A percentile compares a stretch with the other conserved stretches of the same genome.
phyloP scores from a whole-genome alignment of 2,797 vertebrate species.

The Crax fasciolata region DNA sequence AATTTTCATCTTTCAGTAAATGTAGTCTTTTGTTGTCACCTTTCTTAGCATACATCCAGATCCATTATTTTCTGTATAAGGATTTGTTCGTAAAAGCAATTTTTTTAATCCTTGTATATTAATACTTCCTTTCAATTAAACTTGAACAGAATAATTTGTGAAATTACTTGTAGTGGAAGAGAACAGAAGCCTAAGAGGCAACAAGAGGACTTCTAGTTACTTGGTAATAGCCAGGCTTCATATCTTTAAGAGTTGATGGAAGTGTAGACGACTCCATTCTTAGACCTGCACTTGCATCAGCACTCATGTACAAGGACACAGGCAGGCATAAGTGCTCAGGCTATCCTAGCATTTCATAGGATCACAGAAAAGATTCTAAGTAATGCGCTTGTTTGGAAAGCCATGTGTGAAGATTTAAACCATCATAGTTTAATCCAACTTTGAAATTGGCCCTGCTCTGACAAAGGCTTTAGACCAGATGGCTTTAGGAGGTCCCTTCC shows the following conservation, averaged over 20 bases:
- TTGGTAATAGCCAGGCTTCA: neutral
- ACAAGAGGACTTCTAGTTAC: neutral
- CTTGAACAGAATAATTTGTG: neutral
- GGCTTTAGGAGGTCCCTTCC: neutral
- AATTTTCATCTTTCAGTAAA: constrained; percentile 17
- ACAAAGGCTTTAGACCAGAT: neutral
- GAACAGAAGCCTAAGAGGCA: neutral
- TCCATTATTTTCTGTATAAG: constrained; percentile 12
- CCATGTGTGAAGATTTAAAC: neutral
- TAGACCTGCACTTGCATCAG: neutral
- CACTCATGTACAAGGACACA: too few species aligned
- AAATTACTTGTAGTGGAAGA: neutral
- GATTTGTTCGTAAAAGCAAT: neutral
- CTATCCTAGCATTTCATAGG: neutral
- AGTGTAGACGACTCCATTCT: neutral
- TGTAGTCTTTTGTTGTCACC: neutral
- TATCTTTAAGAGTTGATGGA: neutral
- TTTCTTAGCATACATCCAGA: neutral
- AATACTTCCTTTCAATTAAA: neutral
- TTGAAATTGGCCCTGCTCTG: neutral
- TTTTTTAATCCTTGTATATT: neutral
- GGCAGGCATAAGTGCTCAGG: neutral
- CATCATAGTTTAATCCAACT: neutral
- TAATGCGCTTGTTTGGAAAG: neutral
- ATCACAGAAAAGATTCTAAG: neutral